phyloP scores from a whole-genome alignment of 2,888 invertebrate genomes.

The Caenorhabditis uteleia region DNA sequence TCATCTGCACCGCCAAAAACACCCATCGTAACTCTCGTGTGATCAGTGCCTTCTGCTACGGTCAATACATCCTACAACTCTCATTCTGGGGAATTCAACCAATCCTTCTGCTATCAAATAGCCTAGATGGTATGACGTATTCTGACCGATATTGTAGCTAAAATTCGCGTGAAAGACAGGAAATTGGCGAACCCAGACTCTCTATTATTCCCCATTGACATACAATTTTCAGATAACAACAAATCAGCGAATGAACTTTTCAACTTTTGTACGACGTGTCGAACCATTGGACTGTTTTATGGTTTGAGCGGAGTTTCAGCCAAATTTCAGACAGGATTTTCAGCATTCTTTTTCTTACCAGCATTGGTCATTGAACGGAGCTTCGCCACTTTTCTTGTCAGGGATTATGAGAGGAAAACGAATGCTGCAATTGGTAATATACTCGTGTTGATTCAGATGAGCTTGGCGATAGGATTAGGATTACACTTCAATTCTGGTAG shows the following conservation, averaged over 20 bases:
- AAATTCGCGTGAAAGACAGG: no score
- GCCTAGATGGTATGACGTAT: slow-evolving; percentile 16
- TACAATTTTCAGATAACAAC: no score
- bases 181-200: no score
- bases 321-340: no score
- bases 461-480: slow-evolving; percentile 8
- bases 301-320: no score
- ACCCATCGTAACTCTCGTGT: slow-evolving; percentile 21
- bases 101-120: slow-evolving; percentile 4
- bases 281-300: no score
- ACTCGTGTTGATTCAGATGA: slow-evolving; percentile 13
- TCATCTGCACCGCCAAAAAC: slow-evolving; percentile 15
- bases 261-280: no score
- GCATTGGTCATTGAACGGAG: slow-evolving; percentile 25
- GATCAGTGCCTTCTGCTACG: slow-evolving; percentile 17
- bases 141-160: no score
- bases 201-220: no score
- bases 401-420: slow-evolving; percentile 14
- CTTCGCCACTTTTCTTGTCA: slow-evolving; percentile 23
- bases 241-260: no score
- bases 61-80: slow-evolving; percentile 23
- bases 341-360: slow-evolving; percentile 19
- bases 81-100: slow-evolving; percentile 29
- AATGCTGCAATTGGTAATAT: slow-evolving; percentile 11
- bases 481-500: slow-evolving; percentile 17